Conservation (phyloP, 2,888 invertebrate genomes). For the Eurois occulta region DNA sequence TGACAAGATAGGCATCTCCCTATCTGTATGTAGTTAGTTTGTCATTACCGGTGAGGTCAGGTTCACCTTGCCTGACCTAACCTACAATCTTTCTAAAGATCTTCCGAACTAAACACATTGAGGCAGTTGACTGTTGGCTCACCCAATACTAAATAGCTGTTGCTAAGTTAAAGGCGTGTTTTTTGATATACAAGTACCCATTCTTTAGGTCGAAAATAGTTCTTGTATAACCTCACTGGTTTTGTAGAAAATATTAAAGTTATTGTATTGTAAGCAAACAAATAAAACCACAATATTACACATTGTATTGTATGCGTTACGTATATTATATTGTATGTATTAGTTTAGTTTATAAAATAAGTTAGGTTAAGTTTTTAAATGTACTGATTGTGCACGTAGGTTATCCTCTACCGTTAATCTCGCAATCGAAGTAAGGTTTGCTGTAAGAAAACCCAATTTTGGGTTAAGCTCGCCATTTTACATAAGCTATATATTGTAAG, state of each 20-base stretch:
- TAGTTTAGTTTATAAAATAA: no score
- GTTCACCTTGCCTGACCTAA: conserved; percentile 7
- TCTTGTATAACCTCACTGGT: background rate
- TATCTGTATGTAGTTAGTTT: background rate
- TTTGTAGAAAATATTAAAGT: background rate
- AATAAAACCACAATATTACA: background rate
- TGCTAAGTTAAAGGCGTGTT: background rate
- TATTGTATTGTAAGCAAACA: background rate
- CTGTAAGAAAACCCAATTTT: no score
- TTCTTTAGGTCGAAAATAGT: background rate
- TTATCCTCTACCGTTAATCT: no score
- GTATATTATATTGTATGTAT: no score
- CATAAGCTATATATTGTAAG: no score
- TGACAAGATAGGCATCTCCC: conserved; percentile 12
- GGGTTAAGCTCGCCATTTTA: no score
- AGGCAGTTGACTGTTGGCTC: background rate
- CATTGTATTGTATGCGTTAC: no score
- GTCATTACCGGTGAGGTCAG: conserved; percentile 13
- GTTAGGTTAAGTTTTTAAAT: no score
- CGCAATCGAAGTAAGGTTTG: no score
- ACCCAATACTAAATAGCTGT: background rate
- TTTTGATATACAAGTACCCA: background rate
- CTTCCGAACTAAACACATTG: conserved; percentile 8
- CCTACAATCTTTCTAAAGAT: conserved; percentile 1
- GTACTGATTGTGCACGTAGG: no score